Base-by-base conservation (phyloP, 1,140 invertebrate genomes). In the Diuraphis noxia region DNA sequence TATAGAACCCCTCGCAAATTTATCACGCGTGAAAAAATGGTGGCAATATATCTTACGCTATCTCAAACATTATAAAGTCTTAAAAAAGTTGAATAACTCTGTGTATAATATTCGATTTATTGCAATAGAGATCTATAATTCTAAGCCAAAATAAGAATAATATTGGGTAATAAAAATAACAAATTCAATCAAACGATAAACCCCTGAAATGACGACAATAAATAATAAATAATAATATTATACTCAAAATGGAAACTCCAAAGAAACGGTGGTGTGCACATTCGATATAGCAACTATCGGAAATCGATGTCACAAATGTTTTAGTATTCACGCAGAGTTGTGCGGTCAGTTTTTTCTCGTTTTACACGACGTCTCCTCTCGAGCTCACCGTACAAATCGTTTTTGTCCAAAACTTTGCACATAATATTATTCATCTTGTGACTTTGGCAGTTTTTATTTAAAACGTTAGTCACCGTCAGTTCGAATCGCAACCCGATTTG, bases 371-470 rank as follows among this genome's bases (percentile, higher is more conserved):
- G 43, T 46, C 46, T 49, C 8, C 41, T 23, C 19, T 2, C 8
- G 56, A n/a, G 56, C 56, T 63, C 4, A n/a, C 13, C 0, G 41
- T 19, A 85, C n/a, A 46, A 46, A 85, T 46, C 7, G 30, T 40
- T 85, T 43, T 85, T 21, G 17, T 34, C 19, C 40, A 34, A 85
- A 85, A 85, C 41, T 85, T 85, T 85, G n/a, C 34, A 46, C 43
- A n/a, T 84, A 38, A 79, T 40, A 85, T 46, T 85, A 85, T 85
- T 85, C 30, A 23, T 85, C 82, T 85, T 21, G 40, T 46, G 41
- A 85, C 82, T 46, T 43, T 46, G n/a, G 17, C 41, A 19, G 30
- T 34, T 34, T 43, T 46, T 85, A 85, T 85, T 85, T 46, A 7
- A 46, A 86, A 86, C 43, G 19, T 49, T 86, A 86, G 17, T 86